A percentile compares a stretch with the other conserved stretches of the same genome.
These are phyloP conservation scores for Xenopus petersii DNA, from an alignment of 2,797 vertebrate genomes.

Conservation along the genomic window DNA sequence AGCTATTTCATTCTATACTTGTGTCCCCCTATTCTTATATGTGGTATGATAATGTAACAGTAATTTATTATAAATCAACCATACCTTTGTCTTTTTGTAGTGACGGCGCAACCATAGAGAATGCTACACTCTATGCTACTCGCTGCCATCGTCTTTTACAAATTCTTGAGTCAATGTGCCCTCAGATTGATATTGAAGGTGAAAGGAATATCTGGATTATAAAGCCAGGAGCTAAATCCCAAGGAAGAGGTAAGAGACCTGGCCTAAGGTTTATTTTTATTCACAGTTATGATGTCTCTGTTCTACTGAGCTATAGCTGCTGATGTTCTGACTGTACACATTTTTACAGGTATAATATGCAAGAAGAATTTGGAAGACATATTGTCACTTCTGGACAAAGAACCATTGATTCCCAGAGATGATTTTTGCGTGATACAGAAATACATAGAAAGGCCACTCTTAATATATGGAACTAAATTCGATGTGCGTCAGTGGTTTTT, in stretches of 20 bases:
- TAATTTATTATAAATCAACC: too few species aligned
- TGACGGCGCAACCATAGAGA: conserved; percentile 58
- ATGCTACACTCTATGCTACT: conserved; percentile 52
- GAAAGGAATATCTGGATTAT: conserved; percentile 57
- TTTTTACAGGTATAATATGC: too few species aligned
- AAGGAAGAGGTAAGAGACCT: conserved; percentile 76
- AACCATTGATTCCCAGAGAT: too few species aligned
- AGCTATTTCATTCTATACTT: too few species aligned
- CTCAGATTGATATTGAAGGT: conserved; percentile 83
- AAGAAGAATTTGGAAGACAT: too few species aligned
- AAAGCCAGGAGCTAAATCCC: conserved; percentile 73
- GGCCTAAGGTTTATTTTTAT: too few species aligned
- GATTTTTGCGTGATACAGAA: conserved; percentile 86
- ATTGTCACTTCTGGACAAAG: too few species aligned
- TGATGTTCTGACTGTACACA: too few species aligned
- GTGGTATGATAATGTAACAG: too few species aligned
- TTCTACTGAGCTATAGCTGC: too few species aligned
- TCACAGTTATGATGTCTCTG: too few species aligned
- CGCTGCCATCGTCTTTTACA: conserved; percentile 67
- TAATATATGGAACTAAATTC: conserved; percentile 86
- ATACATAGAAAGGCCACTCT: conserved; percentile 83
- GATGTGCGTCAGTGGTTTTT: conserved; percentile 94
- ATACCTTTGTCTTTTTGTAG: conserved; percentile 56
- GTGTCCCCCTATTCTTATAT: too few species aligned
- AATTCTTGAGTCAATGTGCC: conserved; percentile 63